Evolutionary conservation across 2,888 invertebrate species (phyloP).

Genomic region (Cyaniris semiargus): DNA sequence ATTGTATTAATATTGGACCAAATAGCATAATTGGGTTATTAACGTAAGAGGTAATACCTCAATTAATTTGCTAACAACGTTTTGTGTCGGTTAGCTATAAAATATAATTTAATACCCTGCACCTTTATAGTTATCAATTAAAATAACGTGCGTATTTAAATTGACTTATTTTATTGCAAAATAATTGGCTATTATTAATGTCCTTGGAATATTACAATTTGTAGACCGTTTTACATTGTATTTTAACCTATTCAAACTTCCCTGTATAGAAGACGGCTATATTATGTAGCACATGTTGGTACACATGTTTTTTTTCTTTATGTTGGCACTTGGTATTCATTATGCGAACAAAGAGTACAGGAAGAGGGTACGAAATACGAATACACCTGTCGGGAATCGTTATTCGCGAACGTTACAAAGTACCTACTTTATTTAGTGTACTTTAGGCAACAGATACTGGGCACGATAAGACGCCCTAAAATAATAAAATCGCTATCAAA

Average conservation of each 20-base stretch:
- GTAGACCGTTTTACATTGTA: not conserved
- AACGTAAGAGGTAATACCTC: no score
- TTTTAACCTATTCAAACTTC: not conserved
- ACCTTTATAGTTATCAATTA: slow-evolving; percentile 19
- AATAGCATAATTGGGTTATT: no score
- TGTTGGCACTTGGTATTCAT: not conserved
- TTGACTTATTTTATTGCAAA: not conserved
- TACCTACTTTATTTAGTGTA: not conserved
- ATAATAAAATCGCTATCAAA: slow-evolving; percentile 5
- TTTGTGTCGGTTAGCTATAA: not conserved
- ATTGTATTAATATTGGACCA: no score
- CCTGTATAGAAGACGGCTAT: not conserved
- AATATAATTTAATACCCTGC: not conserved
- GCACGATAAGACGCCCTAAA: slow-evolving; percentile 13
- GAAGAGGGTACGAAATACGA: not conserved
- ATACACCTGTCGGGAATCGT: slow-evolving; percentile 17
- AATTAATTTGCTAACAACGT: no score
- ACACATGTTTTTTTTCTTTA: not conserved
- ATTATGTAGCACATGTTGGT: not conserved
- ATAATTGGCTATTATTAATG: not conserved
- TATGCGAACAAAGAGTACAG: not conserved
- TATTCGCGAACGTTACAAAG: slow-evolving; percentile 8
- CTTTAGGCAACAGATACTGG: not conserved
- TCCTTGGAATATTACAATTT: not conserved
- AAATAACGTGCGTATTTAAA: slow-evolving; percentile 2